Conservation (phyloP, 2,113 vertebrate species). For the Chitala chitala region DNA sequence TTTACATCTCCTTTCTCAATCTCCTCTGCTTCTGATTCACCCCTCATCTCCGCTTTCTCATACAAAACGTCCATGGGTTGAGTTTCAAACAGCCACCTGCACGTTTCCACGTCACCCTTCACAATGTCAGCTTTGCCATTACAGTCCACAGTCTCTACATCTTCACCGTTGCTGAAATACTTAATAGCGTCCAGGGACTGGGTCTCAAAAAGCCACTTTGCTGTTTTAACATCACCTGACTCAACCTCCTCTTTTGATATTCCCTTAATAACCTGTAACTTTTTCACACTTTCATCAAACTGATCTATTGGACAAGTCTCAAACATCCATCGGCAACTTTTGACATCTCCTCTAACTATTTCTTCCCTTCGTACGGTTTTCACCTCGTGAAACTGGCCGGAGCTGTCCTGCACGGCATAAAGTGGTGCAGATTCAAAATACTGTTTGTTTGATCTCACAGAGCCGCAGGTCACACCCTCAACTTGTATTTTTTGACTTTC, state of each 20-base stretch:
- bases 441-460: constrained; percentile 75
- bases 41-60: constrained; percentile 63
- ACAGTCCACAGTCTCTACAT: constrained; percentile 59
- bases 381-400: constrained; percentile 80
- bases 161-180: constrained; percentile 73
- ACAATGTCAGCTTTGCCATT: constrained; percentile 55
- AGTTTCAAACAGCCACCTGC: constrained; percentile 88
- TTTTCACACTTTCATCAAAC: constrained; percentile 75
- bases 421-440: constrained; percentile 77
- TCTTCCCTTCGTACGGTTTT: constrained; percentile 83
- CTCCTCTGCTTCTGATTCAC: constrained; percentile 56
- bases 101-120: constrained; percentile 83
- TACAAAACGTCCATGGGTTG: constrained; percentile 82
- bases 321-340: constrained; percentile 86
- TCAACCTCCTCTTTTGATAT: constrained; percentile 84
- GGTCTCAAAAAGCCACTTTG: constrained; percentile 91
- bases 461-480: constrained; percentile 72
- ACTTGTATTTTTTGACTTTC: constrained; percentile 73
- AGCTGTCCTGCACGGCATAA: constrained; percentile 83
- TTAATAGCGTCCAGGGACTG: constrained; percentile 85
- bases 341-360: constrained; percentile 81
- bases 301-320: constrained; percentile 85
- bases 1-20: constrained; percentile 78
- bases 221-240: constrained; percentile 83
- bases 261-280: constrained; percentile 81